phyloP scores from a whole-genome alignment of 2,797 vertebrate genomes.

The Anolis apletophallus region DNA sequence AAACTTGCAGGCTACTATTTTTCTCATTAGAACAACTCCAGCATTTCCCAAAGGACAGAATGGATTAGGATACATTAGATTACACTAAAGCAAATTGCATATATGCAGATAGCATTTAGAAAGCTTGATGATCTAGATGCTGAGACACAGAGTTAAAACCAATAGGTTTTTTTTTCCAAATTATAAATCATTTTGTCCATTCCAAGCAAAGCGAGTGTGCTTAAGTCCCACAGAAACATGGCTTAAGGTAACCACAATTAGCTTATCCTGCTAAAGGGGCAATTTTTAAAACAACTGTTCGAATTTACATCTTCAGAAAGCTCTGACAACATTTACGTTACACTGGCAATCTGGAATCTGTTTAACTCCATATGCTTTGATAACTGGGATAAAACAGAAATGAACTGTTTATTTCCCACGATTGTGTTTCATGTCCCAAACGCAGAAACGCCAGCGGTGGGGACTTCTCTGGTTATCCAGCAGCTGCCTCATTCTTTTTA shows the following conservation, averaged over 20 bases:
- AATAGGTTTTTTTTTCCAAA: background rate
- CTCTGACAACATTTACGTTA: background rate
- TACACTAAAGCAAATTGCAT: background rate
- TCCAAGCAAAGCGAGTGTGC: background rate
- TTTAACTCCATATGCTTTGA: constrained; percentile 7
- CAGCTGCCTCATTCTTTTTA: background rate
- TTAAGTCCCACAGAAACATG: background rate
- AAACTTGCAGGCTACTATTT: constrained; percentile 47
- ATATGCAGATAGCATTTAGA: background rate
- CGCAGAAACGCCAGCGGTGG: background rate
- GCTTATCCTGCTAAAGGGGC: background rate
- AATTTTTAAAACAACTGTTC: background rate
- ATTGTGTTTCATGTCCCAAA: background rate
- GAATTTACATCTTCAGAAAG: background rate
- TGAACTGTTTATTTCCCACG: constrained; percentile 1
- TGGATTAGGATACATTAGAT: constrained; percentile 23
- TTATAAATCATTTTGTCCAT: background rate
- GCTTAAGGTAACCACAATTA: background rate
- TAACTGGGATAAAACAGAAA: constrained; percentile 14
- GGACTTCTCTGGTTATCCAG: background rate
- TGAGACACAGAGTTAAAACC: background rate
- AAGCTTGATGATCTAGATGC: constrained; percentile 9
- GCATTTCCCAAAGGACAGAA: constrained; percentile 20
- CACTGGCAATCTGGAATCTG: constrained; percentile 3
- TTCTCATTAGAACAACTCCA: constrained; percentile 30